phyloP scores from a whole-genome alignment of 2,888 invertebrate genomes.

The Plusia festucae region DNA sequence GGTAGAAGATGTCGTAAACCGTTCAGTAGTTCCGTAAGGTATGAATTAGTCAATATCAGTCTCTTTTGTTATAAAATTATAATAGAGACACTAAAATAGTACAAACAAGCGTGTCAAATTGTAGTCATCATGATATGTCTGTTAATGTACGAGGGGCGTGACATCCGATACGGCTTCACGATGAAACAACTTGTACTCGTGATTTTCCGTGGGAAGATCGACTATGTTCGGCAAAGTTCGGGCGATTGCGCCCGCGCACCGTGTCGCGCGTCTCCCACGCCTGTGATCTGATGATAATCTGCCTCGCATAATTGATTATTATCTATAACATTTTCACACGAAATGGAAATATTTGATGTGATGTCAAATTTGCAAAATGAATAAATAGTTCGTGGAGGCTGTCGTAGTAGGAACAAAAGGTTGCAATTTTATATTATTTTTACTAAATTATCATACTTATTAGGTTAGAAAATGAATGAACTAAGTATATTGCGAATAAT shows the following conservation, averaged over 20 bases:
- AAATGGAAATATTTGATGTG: conserved; percentile 27
- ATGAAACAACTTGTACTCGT: conserved; percentile 64
- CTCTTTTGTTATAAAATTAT: no score
- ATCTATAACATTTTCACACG: conserved; percentile 66
- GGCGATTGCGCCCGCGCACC: conserved; percentile 73
- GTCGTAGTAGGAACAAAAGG: no score
- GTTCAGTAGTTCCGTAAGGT: no score
- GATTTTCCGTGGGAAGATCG: conserved; percentile 71
- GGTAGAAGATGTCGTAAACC: no score
- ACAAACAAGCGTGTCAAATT: conserved; percentile 41
- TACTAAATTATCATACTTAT: no score
- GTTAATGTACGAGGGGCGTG: conserved; percentile 59
- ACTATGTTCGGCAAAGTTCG: conserved; percentile 63
- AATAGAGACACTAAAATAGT: conserved; percentile 9
- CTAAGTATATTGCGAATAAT: no score
- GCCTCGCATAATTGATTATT: conserved; percentile 69
- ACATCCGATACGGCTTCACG: conserved; percentile 76
- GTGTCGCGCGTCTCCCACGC: conserved; percentile 73
- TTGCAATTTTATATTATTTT: neutral
- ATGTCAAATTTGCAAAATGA: neutral
- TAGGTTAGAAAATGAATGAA: no score
- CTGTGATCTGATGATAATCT: conserved; percentile 63
- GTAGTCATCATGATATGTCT: conserved; percentile 42
- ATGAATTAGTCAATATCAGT: no score
- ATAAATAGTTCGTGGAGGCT: no score